Percentiles rank a stretch among this genome's conserved stretches.
These are phyloP conservation scores for Stenolophus ochropezus DNA, from an alignment of 2,888 invertebrate genomes.

Conservation along the genomic window DNA sequence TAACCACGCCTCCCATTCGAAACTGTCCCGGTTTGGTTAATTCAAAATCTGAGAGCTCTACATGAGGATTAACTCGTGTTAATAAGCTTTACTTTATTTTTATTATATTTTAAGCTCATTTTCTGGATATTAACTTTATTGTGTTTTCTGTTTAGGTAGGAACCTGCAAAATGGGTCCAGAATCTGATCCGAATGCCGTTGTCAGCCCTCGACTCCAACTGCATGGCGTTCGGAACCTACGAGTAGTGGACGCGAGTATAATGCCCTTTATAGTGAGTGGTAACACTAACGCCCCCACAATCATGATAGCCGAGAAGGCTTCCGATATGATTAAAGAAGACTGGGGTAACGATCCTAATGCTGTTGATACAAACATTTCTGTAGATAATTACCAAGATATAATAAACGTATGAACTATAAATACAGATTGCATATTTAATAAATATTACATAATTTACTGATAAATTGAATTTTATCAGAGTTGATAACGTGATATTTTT, in stretches of 20 bases:
- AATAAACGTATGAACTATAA: background rate
- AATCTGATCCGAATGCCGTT: slow-evolving; percentile 70
- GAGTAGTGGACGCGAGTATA: slow-evolving; percentile 88
- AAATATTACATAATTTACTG: background rate
- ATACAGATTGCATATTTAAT: too few relatives aligned
- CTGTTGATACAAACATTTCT: background rate
- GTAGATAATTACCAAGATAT: background rate
- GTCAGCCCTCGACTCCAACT: slow-evolving; percentile 69
- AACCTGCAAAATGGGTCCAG: slow-evolving; percentile 81
- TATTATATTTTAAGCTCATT: too few relatives aligned
- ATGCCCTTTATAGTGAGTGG: slow-evolving; percentile 88
- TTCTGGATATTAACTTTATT: background rate
- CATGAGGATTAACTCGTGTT: too few relatives aligned
- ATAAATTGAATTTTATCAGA: background rate
- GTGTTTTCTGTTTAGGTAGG: slow-evolving; percentile 68
- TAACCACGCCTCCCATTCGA: too few relatives aligned
- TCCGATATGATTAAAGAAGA: slow-evolving; percentile 88
- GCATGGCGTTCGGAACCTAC: slow-evolving; percentile 79
- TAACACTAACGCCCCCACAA: slow-evolving; percentile 87
- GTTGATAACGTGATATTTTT: background rate
- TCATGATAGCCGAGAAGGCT: slow-evolving; percentile 90
- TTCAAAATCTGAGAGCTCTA: too few relatives aligned
- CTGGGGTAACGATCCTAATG: slow-evolving; percentile 72
- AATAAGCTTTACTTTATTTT: too few relatives aligned
- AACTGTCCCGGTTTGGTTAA: too few relatives aligned